Percentiles rank a stretch among this genome's conserved stretches.
Evolutionary conservation across 2,113 vertebrate species (phyloP).

Genomic region (Syngnathus typhle): DNA sequence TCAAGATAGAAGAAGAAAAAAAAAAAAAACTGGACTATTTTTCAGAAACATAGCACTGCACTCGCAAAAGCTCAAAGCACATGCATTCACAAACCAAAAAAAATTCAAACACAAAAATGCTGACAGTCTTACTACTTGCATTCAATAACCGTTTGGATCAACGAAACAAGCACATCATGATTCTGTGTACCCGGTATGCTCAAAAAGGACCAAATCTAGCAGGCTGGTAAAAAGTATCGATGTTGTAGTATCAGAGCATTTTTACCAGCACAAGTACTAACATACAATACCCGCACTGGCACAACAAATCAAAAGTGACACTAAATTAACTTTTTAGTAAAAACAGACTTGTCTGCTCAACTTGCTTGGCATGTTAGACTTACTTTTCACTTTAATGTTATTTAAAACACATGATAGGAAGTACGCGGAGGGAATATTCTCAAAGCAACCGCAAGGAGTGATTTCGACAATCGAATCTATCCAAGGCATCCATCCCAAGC

Average conservation of each 20-base stretch:
- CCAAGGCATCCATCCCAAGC: neutral
- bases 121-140: too few relatives aligned
- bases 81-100: neutral
- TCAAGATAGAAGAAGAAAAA: neutral
- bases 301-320: neutral
- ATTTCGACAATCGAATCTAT: constrained; percentile 1
- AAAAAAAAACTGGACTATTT: neutral
- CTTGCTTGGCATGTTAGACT: neutral
- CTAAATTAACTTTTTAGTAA: neutral
- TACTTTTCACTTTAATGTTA: neutral
- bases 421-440: neutral
- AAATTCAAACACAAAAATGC: too few relatives aligned
- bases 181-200: too few relatives aligned
- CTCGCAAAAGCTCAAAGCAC: neutral
- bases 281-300: neutral
- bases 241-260: neutral
- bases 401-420: neutral
- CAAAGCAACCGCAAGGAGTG: constrained; percentile 1
- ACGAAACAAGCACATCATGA: too few relatives aligned
- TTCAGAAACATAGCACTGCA: neutral
- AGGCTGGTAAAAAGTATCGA: neutral
- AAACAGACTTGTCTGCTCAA: neutral
- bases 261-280: neutral
- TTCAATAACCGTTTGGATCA: too few relatives aligned
- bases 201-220: neutral